Evolutionary conservation across 2,113 vertebrate species (phyloP), one percentile per base, ranked within the genome.

Genomic region (Cottus gobio): DNA sequence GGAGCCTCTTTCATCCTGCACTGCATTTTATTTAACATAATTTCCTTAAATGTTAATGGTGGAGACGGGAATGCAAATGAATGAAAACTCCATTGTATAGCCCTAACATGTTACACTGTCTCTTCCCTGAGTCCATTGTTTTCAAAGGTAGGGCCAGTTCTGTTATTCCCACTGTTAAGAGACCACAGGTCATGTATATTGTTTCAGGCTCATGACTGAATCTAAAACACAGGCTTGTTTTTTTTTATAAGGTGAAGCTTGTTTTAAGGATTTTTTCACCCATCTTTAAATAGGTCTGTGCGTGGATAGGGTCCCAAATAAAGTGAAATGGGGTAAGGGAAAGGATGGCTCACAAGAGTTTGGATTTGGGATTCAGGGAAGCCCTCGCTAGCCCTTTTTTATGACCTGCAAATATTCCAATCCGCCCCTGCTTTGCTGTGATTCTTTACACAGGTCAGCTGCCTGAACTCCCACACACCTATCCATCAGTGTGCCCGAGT

Each of bases 91-190:
- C 9, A 39, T 39, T 39, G 37, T 39, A 9, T 39, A 78, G 76
- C 37, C 28, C 58, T 46, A 58, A 77, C 78, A 56, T 36, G 52
- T 71, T 71, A 42, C 50, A 69, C 26, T n/a, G 52, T 56, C 61
- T 74, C 31, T 69, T 42, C 52, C 52, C 52, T 75, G 42, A 28
- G 10, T 62, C 9, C 13, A 28, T 11, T 65, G 30, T 24, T 48
- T 50, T 39, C 16, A 4, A 54, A 54, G 52, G 52, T 54, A 54
- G 3, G n/a, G 52, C n/a, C 48, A 24, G 15, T 20, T 46, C 20
- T 65, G 60, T 24, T 60, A 68, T 54, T 61, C 42, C 28, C 20
- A 69, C 50, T 13, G 50, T 54, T 31, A 15, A 20, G 22, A 60
- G 36, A 68, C 34, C 4, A 56, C 11, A 56, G 8, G 31, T 56